Conservation (phyloP, 2,113 vertebrate species). For the Bujurquina vittata region DNA sequence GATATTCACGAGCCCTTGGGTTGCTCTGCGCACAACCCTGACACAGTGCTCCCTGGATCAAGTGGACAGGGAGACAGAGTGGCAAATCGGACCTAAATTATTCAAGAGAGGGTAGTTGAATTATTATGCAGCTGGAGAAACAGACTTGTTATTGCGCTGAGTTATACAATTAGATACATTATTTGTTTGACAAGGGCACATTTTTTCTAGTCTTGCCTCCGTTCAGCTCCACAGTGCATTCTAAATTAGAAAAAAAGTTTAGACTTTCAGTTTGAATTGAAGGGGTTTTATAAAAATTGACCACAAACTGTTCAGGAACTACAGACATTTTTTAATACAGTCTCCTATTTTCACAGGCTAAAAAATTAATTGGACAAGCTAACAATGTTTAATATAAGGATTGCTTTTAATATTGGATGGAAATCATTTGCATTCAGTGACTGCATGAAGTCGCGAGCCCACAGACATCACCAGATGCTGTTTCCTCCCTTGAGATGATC, state of each 20-base stretch:
- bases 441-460: neutral
- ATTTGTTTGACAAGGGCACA: neutral
- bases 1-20: neutral
- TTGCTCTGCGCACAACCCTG: neutral
- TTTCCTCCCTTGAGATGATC: no score
- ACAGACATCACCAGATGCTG: neutral
- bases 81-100: neutral
- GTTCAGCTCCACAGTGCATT: neutral
- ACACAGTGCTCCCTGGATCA: neutral
- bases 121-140: neutral
- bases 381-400: no score
- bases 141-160: neutral
- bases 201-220: accelerated
- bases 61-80: neutral
- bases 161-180: neutral
- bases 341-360: no score
- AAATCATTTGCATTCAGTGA: no score
- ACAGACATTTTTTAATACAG: no score
- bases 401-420: no score
- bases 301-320: no score
- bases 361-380: no score
- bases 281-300: neutral
- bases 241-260: neutral
- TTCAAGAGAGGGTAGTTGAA: neutral
- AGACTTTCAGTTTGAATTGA: neutral